A percentile compares a stretch with the other conserved stretches of the same genome.
phyloP scores from a whole-genome alignment of 2,888 invertebrate genomes.

The Cancer borealis region DNA sequence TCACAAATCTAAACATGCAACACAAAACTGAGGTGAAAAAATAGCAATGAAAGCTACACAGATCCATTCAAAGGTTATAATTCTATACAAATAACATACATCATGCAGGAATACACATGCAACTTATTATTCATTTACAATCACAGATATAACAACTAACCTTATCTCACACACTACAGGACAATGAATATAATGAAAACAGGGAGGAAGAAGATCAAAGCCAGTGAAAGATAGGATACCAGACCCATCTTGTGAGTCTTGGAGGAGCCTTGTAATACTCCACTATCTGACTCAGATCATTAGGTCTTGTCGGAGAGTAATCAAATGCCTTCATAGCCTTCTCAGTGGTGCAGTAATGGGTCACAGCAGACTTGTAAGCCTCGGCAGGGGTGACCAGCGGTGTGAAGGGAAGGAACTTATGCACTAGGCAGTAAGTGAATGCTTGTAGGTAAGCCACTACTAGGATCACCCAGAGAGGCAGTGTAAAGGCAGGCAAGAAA shows the following conservation, averaged over 20 bases:
- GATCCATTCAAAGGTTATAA: not conserved
- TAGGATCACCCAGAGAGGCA: slow-evolving; percentile 53
- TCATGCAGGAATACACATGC: not conserved
- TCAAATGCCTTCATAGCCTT: slow-evolving; percentile 47
- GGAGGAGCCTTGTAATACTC: slow-evolving; percentile 34
- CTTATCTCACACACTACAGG: not conserved
- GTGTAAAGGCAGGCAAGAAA: slow-evolving; percentile 33
- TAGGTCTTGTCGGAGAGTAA: slow-evolving; percentile 56
- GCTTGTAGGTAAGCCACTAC: slow-evolving; percentile 44
- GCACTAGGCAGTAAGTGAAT: slow-evolving; percentile 36
- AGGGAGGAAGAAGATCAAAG: not conserved
- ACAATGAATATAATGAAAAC: not conserved
- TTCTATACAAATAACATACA: not conserved
- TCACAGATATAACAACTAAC: not conserved
- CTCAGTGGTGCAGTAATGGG: slow-evolving; percentile 50
- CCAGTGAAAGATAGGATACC: not conserved
- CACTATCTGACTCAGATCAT: slow-evolving; percentile 56
- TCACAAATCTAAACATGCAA: not conserved
- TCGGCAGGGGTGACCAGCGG: slow-evolving; percentile 58
- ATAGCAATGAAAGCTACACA: not conserved
- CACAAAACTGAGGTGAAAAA: not conserved
- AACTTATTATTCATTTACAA: not conserved
- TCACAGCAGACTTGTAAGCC: slow-evolving; percentile 52
- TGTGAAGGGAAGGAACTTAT: slow-evolving; percentile 50
- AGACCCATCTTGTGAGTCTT: not conserved